Evolutionary conservation across 1,140 invertebrate species (phyloP).

Genomic region (Drosophila yakuba): DNA sequence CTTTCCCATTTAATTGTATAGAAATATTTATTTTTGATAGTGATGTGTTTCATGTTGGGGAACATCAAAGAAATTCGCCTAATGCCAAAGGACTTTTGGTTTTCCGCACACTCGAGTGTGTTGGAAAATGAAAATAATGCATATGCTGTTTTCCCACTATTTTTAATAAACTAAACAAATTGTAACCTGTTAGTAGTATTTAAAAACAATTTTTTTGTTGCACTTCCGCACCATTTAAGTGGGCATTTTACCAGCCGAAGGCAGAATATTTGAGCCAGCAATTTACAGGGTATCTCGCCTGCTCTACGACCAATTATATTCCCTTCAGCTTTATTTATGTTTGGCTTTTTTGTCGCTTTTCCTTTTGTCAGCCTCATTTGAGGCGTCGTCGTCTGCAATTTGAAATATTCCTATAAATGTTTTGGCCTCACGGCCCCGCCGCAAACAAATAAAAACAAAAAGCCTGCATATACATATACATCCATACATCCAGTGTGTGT

Average conservation of each 20-base stretch:
- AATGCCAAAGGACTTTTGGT: constrained; percentile 6
- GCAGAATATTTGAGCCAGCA: background rate
- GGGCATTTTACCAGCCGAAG: too few species aligned
- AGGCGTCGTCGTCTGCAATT: constrained; percentile 66
- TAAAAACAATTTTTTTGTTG: too few species aligned
- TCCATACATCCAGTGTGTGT: background rate
- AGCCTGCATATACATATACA: constrained; percentile 13
- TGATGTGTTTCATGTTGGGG: constrained; percentile 18
- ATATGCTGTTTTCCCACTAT: too few species aligned
- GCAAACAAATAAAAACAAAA: constrained; percentile 36
- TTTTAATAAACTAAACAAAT: too few species aligned
- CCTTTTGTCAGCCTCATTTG: constrained; percentile 56
- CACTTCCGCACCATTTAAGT: too few species aligned
- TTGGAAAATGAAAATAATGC: background rate
- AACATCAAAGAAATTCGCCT: constrained; percentile 30
- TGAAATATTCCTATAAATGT: constrained; percentile 75
- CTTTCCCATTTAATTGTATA: constrained; percentile 8
- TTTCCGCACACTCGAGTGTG: background rate
- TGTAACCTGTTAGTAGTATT: too few species aligned
- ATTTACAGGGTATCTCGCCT: constrained; percentile 19
- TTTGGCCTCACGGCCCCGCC: constrained; percentile 66
- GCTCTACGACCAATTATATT: constrained; percentile 2
- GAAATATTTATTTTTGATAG: constrained; percentile 14
- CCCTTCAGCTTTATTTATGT: constrained; percentile 40
- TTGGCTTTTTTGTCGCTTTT: constrained; percentile 41